phyloP scores from a whole-genome alignment of 2,888 invertebrate genomes.

The Bombyx huttoni region DNA sequence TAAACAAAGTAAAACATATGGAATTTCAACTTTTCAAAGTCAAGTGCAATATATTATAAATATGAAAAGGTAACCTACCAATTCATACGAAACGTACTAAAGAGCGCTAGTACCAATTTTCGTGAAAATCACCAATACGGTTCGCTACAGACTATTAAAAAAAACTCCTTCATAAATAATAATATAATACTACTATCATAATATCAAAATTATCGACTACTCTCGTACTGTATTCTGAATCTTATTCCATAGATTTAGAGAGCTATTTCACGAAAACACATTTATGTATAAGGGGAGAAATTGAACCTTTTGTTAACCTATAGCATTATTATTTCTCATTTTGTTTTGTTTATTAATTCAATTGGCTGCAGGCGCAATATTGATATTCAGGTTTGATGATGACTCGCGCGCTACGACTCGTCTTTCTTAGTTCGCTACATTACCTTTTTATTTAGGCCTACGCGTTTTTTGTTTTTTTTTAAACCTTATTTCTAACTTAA shows the following conservation, averaged over 20 bases:
- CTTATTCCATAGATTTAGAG: conserved; percentile 46
- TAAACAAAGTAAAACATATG: no score
- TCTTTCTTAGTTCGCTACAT: conserved; percentile 48
- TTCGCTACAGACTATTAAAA: conserved; percentile 68
- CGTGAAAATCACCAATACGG: conserved; percentile 66
- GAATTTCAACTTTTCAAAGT: no score
- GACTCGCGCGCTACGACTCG: conserved; percentile 39
- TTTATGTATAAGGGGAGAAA: conserved; percentile 62
- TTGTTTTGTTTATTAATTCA: conserved; percentile 74
- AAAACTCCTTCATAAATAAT: conserved; percentile 72
- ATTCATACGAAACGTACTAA: conserved; percentile 44
- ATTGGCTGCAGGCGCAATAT: conserved; percentile 72
- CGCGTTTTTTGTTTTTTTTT: not conserved
- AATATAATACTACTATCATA: conserved; percentile 64
- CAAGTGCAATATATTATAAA: no score
- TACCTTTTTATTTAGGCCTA: conserved; percentile 8
- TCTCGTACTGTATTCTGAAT: conserved; percentile 47
- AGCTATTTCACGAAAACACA: conserved; percentile 42
- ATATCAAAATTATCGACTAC: conserved; percentile 70
- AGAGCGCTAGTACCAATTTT: conserved; percentile 67
- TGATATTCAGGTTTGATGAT: conserved; percentile 73
- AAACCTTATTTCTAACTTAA: not conserved
- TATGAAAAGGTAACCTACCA: conserved; percentile 39
- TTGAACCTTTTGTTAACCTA: conserved; percentile 72
- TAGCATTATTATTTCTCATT: conserved; percentile 73